Percentiles rank a stretch among this genome's conserved stretches.
phyloP scores from a whole-genome alignment of 1,140 invertebrate species.

The Propsilocerus akamusi region DNA sequence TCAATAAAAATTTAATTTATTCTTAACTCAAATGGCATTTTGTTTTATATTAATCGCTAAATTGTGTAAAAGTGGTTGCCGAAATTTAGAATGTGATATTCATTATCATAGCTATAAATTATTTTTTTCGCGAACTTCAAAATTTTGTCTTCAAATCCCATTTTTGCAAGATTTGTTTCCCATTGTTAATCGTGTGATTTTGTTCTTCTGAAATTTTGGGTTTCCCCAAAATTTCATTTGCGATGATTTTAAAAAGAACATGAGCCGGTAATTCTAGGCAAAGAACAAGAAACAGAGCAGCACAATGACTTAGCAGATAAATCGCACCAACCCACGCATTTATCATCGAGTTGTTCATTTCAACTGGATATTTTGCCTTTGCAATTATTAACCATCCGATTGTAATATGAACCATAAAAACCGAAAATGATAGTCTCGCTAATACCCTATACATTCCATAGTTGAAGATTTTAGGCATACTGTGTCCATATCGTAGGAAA shows the following conservation, averaged over 20 bases:
- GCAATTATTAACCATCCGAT: conserved; percentile 21
- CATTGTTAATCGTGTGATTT: no score
- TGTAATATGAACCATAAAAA: conserved; percentile 12
- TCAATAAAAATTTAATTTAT: no score
- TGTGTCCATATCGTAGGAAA: not conserved
- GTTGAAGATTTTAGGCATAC: not conserved
- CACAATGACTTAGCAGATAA: not conserved
- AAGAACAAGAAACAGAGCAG: not conserved
- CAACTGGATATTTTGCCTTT: not conserved
- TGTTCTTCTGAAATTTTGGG: no score
- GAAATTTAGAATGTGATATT: no score
- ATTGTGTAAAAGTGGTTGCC: no score
- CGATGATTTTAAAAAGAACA: not conserved
- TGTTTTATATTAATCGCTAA: no score
- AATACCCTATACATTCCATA: not conserved
- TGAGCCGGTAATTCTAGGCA: not conserved
- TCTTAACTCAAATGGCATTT: no score
- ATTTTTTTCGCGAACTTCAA: no score
- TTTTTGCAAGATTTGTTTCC: no score
- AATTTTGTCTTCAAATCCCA: no score
- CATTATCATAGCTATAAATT: no score
- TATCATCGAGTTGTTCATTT: not conserved
- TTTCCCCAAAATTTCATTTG: no score
- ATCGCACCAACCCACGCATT: not conserved
- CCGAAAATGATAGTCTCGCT: not conserved